A percentile compares a stretch with the other conserved stretches of the same genome.
phyloP scores from a whole-genome alignment of 92 coral and sea anemone genomes.

The Epizoanthus fatuus region DNA sequence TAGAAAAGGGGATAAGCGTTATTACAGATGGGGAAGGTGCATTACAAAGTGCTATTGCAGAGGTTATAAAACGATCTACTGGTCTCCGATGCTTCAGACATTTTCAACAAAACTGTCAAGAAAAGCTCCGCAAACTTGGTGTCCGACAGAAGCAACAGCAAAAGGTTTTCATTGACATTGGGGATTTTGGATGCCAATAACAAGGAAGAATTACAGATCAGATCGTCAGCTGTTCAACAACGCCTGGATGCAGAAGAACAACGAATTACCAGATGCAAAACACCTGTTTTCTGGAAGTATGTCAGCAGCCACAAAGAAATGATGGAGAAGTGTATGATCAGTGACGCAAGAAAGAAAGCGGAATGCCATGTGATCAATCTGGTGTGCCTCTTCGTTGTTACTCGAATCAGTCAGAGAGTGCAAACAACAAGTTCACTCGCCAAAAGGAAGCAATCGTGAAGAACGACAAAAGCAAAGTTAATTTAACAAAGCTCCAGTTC shows the following conservation, averaged over 20 bases:
- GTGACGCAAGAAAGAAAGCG: constrained; percentile 50
- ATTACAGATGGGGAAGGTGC: constrained; percentile 69
- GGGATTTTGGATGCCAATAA: constrained; percentile 47
- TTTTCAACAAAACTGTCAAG: constrained; percentile 39
- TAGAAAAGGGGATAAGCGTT: constrained; percentile 36
- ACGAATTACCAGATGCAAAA: constrained; percentile 5
- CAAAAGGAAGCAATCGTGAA: constrained; percentile 57
- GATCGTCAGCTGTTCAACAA: constrained; percentile 35
- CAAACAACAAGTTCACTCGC: constrained; percentile 60
- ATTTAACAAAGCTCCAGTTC: constrained; percentile 51
- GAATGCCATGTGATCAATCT: constrained; percentile 48
- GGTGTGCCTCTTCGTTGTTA: constrained; percentile 44
- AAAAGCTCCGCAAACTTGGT: constrained; percentile 31
- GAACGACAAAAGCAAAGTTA: constrained; percentile 44
- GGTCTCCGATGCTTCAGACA: constrained; percentile 64
- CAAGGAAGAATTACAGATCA: constrained; percentile 33
- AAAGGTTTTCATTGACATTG: no score
- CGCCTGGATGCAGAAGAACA: constrained; percentile 44
- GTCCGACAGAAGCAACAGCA: constrained; percentile 14
- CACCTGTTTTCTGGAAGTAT: constrained; percentile 39
- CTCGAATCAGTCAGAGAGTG: constrained; percentile 62
- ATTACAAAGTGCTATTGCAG: constrained; percentile 45
- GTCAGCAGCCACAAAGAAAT: constrained; percentile 22
- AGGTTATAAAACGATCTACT: constrained; percentile 46
- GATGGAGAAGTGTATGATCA: constrained; percentile 60